phyloP scores from a whole-genome alignment of 1,140 invertebrate genomes.

The Polypedilum pembai region DNA sequence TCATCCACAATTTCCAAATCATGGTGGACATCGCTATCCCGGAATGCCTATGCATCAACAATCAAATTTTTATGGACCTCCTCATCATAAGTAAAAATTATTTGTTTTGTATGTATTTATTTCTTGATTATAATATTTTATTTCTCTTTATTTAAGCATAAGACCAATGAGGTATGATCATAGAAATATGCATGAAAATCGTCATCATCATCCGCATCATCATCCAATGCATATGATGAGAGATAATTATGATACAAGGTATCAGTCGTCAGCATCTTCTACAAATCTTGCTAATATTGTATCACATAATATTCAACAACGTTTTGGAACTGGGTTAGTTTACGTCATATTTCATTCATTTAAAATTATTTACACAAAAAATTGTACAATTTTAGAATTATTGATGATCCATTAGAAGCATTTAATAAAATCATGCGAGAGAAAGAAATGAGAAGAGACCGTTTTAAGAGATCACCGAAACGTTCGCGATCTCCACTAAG shows the following conservation, averaged over 20 bases:
- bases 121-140: not conserved
- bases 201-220: not conserved
- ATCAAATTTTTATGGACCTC: not conserved
- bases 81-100: constrained; percentile 10
- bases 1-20: constrained; percentile 11
- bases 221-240: not conserved
- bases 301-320: constrained; percentile 31
- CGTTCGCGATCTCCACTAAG: constrained; percentile 35
- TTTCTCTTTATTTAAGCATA: not conserved
- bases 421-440: constrained; percentile 78
- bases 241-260: not conserved
- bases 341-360: not conserved
- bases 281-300: constrained; percentile 42
- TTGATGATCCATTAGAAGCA: constrained; percentile 73
- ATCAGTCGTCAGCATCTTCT: constrained; percentile 32
- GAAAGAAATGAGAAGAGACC: constrained; percentile 64
- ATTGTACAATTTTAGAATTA: constrained; percentile 47
- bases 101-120: not conserved
- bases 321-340: constrained; percentile 37
- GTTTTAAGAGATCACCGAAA: constrained; percentile 44
- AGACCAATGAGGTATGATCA: constrained; percentile 14
- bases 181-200: not conserved
- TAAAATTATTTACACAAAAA: not conserved
- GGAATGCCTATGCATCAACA: not conserved
- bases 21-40: not conserved